Conservation (phyloP, 2,888 invertebrate species). For the Lacanobia wlatinum region DNA sequence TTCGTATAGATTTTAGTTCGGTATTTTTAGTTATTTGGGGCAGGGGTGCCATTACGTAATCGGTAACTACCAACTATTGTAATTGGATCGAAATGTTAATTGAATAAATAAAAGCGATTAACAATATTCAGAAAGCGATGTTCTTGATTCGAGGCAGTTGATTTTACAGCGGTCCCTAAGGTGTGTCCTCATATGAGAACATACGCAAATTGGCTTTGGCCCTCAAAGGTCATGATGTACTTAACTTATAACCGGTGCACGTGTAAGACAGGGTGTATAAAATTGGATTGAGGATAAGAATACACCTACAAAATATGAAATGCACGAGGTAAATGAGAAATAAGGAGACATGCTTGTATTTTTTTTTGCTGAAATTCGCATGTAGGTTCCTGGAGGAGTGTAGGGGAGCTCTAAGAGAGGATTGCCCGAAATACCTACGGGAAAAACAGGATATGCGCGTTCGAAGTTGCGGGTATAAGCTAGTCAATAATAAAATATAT, state of each 20-base stretch:
- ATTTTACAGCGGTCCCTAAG: neutral
- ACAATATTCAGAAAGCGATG: neutral
- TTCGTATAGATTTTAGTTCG: conserved; percentile 28
- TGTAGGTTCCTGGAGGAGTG: too few relatives aligned
- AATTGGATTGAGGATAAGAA: neutral
- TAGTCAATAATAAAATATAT: too few relatives aligned
- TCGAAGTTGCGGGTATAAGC: too few relatives aligned
- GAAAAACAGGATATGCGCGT: too few relatives aligned
- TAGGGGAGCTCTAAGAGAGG: too few relatives aligned
- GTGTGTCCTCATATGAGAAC: neutral
- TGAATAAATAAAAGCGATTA: conserved; percentile 13
- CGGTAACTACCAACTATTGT: neutral
- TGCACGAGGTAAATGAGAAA: too few relatives aligned
- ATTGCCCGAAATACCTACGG: too few relatives aligned
- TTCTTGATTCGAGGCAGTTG: neutral
- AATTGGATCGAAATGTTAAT: neutral
- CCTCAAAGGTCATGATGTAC: neutral
- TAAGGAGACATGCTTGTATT: too few relatives aligned
- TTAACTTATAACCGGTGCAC: neutral
- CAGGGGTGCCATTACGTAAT: neutral
- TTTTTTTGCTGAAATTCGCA: too few relatives aligned
- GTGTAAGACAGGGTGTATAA: neutral
- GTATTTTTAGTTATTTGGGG: conserved; percentile 17
- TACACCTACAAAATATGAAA: too few relatives aligned
- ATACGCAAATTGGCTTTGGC: too few relatives aligned